phyloP scores from a whole-genome alignment of 2,797 vertebrate genomes.

The Platyrinchus mystaceus region DNA sequence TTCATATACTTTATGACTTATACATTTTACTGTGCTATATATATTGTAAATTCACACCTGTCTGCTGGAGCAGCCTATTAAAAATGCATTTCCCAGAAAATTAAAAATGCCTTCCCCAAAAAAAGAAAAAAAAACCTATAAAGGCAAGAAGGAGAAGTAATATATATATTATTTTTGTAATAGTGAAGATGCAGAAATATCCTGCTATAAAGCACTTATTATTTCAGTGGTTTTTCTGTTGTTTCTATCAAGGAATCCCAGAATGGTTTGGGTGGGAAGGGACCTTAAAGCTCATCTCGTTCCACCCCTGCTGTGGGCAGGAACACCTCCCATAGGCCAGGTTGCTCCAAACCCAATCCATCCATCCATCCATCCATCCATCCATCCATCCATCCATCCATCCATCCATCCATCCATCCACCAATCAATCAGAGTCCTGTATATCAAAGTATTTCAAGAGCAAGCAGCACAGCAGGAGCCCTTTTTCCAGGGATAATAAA shows the following conservation, averaged over 20 bases:
- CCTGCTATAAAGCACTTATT: neutral
- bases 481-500: neutral
- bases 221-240: neutral
- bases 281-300: neutral
- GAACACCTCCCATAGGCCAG: neutral
- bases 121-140: neutral
- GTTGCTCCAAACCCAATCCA: neutral
- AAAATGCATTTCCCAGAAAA: neutral
- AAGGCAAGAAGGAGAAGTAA: neutral
- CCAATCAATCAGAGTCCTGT: neutral
- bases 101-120: neutral
- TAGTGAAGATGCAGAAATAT: neutral
- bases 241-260: neutral
- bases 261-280: neutral
- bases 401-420: neutral
- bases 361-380: neutral
- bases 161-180: neutral
- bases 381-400: neutral
- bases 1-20: neutral
- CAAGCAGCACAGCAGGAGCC: too few species aligned
- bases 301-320: neutral
- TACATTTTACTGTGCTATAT: neutral
- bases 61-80: neutral
- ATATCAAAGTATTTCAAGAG: too few species aligned
- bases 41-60: neutral